Conservation (phyloP, 2,888 invertebrate species). For the Philhelius pedissequus region DNA sequence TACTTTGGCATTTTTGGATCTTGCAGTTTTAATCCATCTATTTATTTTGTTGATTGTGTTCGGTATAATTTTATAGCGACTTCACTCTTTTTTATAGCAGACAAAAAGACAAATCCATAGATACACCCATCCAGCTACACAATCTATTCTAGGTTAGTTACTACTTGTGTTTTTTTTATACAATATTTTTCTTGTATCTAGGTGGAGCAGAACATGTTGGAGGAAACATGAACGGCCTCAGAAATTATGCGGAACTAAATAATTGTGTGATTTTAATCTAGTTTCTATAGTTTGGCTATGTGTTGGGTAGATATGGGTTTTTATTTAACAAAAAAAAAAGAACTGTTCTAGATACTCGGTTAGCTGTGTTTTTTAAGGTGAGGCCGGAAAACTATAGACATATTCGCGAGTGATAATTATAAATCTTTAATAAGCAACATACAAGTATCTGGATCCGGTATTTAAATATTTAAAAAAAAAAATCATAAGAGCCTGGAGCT, state of each 20-base stretch:
- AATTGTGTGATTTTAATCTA: constrained; percentile 43
- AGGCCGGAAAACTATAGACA: not conserved
- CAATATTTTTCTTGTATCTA: constrained; percentile 1
- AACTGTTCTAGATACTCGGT: constrained; percentile 12
- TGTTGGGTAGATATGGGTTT: constrained; percentile 12
- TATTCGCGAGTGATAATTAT: not conserved
- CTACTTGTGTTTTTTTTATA: not conserved
- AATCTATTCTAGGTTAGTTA: constrained; percentile 9
- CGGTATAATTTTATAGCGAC: not conserved
- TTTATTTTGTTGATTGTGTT: not conserved
- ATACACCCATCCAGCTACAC: not conserved
- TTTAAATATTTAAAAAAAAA: not conserved
- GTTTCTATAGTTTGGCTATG: not conserved
- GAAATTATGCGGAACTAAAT: constrained; percentile 61
- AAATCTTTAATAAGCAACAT: not conserved
- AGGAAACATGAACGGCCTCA: constrained; percentile 33
- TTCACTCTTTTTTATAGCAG: not conserved
- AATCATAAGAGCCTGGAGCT: not conserved
- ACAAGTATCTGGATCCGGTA: constrained; percentile 4
- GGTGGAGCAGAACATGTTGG: not conserved
- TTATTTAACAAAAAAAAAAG: not conserved
- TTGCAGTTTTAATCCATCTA: not conserved
- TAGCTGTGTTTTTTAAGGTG: constrained; percentile 11
- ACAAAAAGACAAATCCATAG: not conserved
- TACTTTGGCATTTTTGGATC: not conserved